Percentiles rank a stretch among this genome's conserved stretches.
phyloP scores from a whole-genome alignment of 2,888 invertebrate species.

The Drosophila borborema region DNA sequence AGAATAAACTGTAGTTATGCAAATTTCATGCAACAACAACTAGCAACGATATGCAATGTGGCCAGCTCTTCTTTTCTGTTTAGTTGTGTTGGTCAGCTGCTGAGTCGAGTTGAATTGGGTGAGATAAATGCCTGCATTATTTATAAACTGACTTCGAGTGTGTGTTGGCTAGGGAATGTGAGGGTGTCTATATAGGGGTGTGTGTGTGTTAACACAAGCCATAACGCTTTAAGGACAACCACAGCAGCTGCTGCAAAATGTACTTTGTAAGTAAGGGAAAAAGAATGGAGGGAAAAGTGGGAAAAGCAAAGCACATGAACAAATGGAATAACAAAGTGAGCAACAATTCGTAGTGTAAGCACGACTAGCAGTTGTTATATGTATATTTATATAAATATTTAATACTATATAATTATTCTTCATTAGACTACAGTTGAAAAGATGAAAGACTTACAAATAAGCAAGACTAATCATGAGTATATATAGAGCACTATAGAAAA shows the following conservation, averaged over 20 bases:
- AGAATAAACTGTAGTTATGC: conserved; percentile 72
- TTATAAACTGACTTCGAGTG: conserved; percentile 49
- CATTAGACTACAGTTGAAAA: neutral
- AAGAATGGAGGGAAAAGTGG: neutral
- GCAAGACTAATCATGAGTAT: too few species aligned
- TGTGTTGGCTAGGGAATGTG: neutral
- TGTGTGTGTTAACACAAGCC: conserved; percentile 39
- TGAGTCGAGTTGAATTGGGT: conserved; percentile 19
- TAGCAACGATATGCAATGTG: neutral
- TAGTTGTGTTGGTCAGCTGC: conserved; percentile 33
- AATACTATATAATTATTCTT: neutral
- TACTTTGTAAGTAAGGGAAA: conserved; percentile 2
- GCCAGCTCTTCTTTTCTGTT: neutral
- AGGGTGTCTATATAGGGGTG: conserved; percentile 6
- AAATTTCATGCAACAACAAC: conserved; percentile 37
- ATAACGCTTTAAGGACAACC: conserved; percentile 53
- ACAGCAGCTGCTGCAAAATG: conserved; percentile 36
- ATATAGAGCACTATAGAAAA: too few species aligned
- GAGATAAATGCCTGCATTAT: conserved; percentile 59
- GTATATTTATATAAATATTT: neutral
- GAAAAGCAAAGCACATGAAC: conserved; percentile 29
- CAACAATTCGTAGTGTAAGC: neutral
- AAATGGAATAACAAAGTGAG: conserved; percentile 35
- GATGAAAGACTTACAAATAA: neutral
- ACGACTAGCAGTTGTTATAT: conserved; percentile 11